Base-by-base conservation (phyloP, 2,113 vertebrate genomes). In the Gadus macrocephalus region DNA sequence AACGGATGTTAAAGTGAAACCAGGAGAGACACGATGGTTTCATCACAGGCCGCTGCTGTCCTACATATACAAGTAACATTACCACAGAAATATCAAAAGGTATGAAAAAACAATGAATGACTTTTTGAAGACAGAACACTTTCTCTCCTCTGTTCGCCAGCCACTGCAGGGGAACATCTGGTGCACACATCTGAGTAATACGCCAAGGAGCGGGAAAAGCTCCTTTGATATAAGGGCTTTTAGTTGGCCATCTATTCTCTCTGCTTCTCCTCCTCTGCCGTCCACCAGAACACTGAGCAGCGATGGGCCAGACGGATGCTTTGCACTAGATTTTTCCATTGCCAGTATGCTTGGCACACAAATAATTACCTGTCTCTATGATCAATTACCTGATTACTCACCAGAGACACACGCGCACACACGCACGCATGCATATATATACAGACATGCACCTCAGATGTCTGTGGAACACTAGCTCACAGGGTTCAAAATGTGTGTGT, bases 311-410 rank as follows among this genome's bases (percentile, higher is more conserved):
- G 83, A 87, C 79, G 62, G 77, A 84, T 88, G 71, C 73, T 86
- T 89, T 89, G 84, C 67, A 76, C 84, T 31, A 70, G 82, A 81
- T 78, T 85, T 88, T 87, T 86, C 83, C 85, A 85, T 88, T 86
- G 85, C 88, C 80, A 83, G 81, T 70, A 81, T 87, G 85, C 79
- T 83, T 89, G 88, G 87, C 86, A 88, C 81, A 84, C 83, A 81
- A 91, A 88, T 91, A 90, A 91, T 91, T 91, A 91, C 90, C 91
- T 91, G 91, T 89, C 88, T 91, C 85, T 83, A 86, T 91, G 90
- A 91, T 91, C 90, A 92, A 91, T 91, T 89, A 91, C 90, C 85
- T 90, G 91, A 92, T 91, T 91, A 91, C 83, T 91, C 88, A 91
- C 81, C 80, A 83, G 85, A 83, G 87, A 88, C 84, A 53, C 81